phyloP scores from a whole-genome alignment of 2,797 vertebrate species.

The Anguilla obscura region DNA sequence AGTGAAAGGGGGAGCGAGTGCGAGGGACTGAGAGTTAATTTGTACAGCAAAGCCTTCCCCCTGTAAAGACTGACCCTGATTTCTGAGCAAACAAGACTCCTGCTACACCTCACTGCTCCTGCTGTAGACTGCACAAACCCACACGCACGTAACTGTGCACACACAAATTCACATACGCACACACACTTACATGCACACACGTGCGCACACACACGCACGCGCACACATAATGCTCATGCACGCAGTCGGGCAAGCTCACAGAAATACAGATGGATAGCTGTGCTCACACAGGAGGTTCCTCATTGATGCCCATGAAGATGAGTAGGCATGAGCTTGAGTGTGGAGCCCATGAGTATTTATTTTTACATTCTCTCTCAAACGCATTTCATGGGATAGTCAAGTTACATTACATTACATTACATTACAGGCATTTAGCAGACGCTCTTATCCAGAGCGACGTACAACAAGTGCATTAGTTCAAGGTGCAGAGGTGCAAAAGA shows the following conservation, averaged over 20 bases:
- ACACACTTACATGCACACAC: neutral
- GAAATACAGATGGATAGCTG: neutral
- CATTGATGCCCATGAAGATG: neutral
- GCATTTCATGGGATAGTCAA: neutral
- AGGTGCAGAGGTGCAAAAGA: no score
- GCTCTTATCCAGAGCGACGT: no score
- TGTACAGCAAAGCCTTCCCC: constrained; percentile 21
- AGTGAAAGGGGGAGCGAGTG: neutral
- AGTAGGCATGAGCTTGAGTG: neutral
- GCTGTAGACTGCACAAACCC: neutral
- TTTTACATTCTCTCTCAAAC: neutral
- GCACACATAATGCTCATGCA: neutral
- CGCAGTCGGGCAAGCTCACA: neutral
- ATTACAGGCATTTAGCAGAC: no score
- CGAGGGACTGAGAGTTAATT: constrained; percentile 8
- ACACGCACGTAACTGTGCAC: neutral
- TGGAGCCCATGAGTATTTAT: neutral
- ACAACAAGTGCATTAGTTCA: no score
- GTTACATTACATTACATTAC: no score
- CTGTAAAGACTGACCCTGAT: constrained; percentile 32
- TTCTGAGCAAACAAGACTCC: constrained; percentile 29
- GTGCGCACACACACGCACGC: neutral
- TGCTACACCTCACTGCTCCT: constrained; percentile 22
- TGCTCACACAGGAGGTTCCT: neutral
- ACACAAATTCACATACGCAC: neutral